These are phyloP conservation scores for Eupithecia tripunctaria DNA, from an alignment of 2,888 invertebrate species.

Conservation along the genomic window DNA sequence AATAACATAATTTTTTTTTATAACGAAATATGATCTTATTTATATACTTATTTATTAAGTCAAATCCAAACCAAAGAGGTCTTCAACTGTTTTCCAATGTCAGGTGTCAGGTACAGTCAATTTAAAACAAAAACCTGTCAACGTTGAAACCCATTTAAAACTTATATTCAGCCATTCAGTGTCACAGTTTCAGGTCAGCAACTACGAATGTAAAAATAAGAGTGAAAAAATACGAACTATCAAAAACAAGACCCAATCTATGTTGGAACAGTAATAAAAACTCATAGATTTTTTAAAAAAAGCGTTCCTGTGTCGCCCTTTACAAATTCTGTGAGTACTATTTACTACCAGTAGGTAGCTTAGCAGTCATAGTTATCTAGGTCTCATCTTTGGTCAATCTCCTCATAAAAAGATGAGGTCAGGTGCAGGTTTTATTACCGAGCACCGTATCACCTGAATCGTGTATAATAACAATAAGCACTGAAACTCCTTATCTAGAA, in stretches of 20 bases:
- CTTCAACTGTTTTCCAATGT: not conserved
- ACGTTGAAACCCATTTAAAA: not conserved
- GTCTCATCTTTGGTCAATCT: not conserved
- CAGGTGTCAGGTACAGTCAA: not conserved
- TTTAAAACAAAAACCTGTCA: not conserved
- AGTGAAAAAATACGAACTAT: not conserved
- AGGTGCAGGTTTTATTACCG: slow-evolving; percentile 18
- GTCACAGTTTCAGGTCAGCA: not conserved
- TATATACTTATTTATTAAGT: not conserved
- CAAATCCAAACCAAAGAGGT: not conserved
- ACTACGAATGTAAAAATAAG: not conserved
- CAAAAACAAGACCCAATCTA: not conserved
- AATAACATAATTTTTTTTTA: too few species aligned
- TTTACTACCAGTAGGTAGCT: not conserved
- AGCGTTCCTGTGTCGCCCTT: not conserved
- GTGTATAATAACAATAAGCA: slow-evolving; percentile 38
- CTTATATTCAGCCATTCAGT: not conserved
- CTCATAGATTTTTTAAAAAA: not conserved
- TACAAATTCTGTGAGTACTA: not conserved
- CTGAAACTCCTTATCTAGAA: slow-evolving; percentile 35
- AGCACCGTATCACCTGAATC: slow-evolving; percentile 28
- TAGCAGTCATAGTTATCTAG: not conserved
- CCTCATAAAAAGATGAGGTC: slow-evolving; percentile 19
- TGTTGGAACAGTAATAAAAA: not conserved
- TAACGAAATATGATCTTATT: too few species aligned